phyloP scores from a whole-genome alignment of 2,113 vertebrate genomes.

The Uria aalge region DNA sequence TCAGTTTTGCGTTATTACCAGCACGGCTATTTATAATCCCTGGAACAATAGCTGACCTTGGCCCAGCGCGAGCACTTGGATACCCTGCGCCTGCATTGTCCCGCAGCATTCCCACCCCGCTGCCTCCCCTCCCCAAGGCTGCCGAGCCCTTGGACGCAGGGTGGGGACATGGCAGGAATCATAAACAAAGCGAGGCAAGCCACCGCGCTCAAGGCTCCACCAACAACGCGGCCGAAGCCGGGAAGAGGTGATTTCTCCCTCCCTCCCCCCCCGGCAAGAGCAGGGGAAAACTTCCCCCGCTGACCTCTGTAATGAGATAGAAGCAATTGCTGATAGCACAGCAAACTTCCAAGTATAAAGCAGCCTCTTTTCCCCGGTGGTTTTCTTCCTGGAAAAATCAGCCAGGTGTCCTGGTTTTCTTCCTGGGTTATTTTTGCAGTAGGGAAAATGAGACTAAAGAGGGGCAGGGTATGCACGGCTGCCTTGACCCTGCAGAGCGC shows the following conservation, averaged over 20 bases:
- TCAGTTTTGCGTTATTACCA: slow-evolving; percentile 22
- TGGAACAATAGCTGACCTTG: slow-evolving; percentile 73
- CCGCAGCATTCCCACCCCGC: slow-evolving; percentile 38
- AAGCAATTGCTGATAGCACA: neutral
- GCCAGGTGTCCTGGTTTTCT: neutral
- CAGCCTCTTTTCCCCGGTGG: neutral
- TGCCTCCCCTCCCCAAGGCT: neutral
- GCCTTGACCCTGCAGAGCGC: neutral
- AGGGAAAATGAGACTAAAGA: neutral
- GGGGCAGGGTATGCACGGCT: fast-evolving
- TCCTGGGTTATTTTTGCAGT: neutral
- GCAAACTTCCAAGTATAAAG: neutral
- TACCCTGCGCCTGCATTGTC: slow-evolving; percentile 55
- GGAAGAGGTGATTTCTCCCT: neutral
- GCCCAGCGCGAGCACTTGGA: slow-evolving; percentile 6
- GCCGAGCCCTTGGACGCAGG: slow-evolving; percentile 39
- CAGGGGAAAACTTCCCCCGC: neutral
- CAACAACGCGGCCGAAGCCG: neutral
- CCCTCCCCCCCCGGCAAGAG: neutral
- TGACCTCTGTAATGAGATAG: neutral
- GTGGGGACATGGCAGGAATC: neutral
- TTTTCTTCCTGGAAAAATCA: neutral
- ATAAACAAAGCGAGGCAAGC: neutral
- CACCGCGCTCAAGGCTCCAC: neutral
- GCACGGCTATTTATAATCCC: slow-evolving; percentile 63